Base-by-base conservation (phyloP, 64 coral and sea anemone genomes). In the Trachythela sp. region DNA sequence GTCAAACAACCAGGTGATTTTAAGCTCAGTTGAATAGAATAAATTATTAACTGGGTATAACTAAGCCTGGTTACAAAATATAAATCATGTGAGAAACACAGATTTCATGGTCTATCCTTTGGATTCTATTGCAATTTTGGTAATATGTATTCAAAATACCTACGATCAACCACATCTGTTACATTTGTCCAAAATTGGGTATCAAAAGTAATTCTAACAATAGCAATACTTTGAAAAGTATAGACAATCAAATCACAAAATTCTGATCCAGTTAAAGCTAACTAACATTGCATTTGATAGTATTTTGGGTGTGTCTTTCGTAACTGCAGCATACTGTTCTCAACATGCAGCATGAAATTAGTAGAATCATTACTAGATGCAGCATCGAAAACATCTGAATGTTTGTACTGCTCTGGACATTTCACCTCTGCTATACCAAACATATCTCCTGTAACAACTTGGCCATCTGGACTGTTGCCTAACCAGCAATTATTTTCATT, bases 201-300 rank as follows among this genome's bases (percentile, higher is more conserved):
- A 50, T 88, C 86, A 88, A 64, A 88, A 37, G 33, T 58, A 35
- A 88, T 67, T 88, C 86, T 68, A 33, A 88, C 86, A 67, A 88
- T 41, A 64, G 51, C 49, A 88, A 88, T 56, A 36, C 86, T 88
- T 88, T 88, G 38, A 41, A 88, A 88, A 70, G 86, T 88, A 88
- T 88, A 88, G 4, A 88, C 86, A 32, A 88, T 67, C 40, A 88
- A 88, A 67, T 88, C 86, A 60, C 86, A 88, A 41, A 88, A 88
- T 27, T 58, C 50, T 32, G 86, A 49, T 64, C 86, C 86, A 37
- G 86, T 88, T 20, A 88, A 67, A 37, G 86, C 86, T 37, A 88
- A 41, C 85, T 76, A 30, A 45, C 49, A 52, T 52, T 52, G 49
- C 22, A 52, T 20, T 52, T 52, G 49, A 52, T 52, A 52, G 22